Percentiles rank a stretch among this genome's conserved stretches.
phyloP scores from a whole-genome alignment of 2,797 vertebrate genomes.

The Coreius guichenoti region DNA sequence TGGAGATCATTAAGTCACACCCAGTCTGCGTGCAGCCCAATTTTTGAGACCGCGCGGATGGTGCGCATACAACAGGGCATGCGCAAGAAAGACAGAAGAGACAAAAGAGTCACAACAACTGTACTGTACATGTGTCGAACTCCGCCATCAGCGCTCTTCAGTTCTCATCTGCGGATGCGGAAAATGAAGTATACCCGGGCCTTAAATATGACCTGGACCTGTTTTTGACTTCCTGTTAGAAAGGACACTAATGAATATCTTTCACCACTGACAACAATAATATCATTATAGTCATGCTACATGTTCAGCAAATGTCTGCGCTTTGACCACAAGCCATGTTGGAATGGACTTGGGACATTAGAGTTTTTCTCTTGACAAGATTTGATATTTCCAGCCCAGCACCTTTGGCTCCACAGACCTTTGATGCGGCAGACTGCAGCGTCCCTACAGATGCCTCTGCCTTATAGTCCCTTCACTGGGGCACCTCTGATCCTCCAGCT shows the following conservation, averaged over 20 bases:
- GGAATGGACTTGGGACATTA: constrained; percentile 50
- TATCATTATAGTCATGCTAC: constrained; percentile 42
- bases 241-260: constrained; percentile 39
- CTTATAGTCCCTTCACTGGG: constrained; percentile 66
- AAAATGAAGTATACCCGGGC: too few relatives aligned
- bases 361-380: constrained; percentile 55
- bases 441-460: constrained; percentile 68
- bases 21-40: too few relatives aligned
- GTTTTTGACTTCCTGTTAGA: neutral
- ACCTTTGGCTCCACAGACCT: constrained; percentile 62
- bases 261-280: constrained; percentile 46
- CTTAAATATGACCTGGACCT: too few relatives aligned
- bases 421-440: constrained; percentile 76
- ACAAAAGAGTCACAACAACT: too few relatives aligned
- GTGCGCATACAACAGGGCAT: too few relatives aligned
- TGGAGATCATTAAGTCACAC: neutral
- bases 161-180: too few relatives aligned
- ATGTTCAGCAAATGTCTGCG: constrained; percentile 34
- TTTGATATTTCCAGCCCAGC: constrained; percentile 63
- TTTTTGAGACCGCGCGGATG: too few relatives aligned
- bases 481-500: constrained; percentile 59
- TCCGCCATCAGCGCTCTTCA: too few relatives aligned
- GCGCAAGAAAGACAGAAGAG: too few relatives aligned
- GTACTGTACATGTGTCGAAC: too few relatives aligned
- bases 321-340: constrained; percentile 38